Percentiles rank a stretch among this genome's conserved stretches.
These are phyloP conservation scores for Nannoperca obscura DNA, from an alignment of 2,797 vertebrate species.

Conservation along the genomic window DNA sequence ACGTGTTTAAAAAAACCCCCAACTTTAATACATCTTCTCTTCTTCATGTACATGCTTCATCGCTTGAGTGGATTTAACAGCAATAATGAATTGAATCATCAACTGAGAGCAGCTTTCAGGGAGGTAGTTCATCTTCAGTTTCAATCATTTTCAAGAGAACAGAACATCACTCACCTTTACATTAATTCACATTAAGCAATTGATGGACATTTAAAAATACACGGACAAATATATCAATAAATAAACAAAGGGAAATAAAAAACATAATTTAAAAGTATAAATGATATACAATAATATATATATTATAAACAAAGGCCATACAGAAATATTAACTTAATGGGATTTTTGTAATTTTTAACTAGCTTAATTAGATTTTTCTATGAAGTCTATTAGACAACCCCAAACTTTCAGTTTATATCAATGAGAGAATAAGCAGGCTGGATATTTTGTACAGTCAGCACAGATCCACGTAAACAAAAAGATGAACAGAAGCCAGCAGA, in stretches of 20 bases:
- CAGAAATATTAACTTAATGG: background rate
- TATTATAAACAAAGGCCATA: background rate
- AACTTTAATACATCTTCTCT: background rate
- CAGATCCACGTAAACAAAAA: conserved; percentile 4
- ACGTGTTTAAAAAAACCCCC: background rate
- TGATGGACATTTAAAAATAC: background rate
- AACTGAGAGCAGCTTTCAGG: background rate
- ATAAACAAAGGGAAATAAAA: background rate
- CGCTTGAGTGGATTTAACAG: background rate
- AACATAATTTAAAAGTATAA: background rate
- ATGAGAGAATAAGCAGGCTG: background rate
- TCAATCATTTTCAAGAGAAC: background rate
- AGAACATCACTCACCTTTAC: background rate
- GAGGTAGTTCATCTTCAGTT: too few relatives aligned
- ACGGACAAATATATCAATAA: background rate
- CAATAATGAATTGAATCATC: background rate
- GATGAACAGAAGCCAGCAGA: conserved; percentile 24
- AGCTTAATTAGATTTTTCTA: background rate
- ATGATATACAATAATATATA: background rate
- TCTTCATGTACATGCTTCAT: background rate
- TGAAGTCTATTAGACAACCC: too few relatives aligned
- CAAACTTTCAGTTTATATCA: background rate
- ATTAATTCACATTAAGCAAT: background rate
- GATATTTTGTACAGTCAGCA: conserved; percentile 23
- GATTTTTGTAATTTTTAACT: background rate